phyloP scores from a whole-genome alignment of 2,113 vertebrate genomes.

The Macrotus californicus region DNA sequence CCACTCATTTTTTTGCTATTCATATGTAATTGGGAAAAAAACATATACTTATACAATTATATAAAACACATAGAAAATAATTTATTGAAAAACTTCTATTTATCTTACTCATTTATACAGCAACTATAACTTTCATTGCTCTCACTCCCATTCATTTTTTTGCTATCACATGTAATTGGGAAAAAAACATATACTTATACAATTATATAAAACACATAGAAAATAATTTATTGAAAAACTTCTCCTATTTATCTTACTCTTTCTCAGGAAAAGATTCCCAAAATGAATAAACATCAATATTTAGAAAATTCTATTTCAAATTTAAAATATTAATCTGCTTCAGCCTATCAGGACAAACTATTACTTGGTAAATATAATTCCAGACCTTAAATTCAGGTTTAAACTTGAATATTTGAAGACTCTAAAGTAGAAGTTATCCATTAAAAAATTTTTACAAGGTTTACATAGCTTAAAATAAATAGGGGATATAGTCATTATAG shows the following conservation, averaged over 20 bases:
- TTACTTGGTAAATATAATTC: conserved; percentile 19
- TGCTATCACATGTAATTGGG: no score
- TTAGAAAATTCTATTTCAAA: conserved; percentile 3
- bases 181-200: no score
- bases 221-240: conserved; percentile 18
- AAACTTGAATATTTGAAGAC: conserved; percentile 30
- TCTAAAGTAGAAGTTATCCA: not conserved
- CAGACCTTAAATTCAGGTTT: conserved; percentile 21
- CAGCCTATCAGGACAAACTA: not conserved
- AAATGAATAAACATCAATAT: not conserved
- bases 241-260: not conserved
- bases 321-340: not conserved
- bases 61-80: conserved; percentile 13
- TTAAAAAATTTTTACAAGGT: not conserved
- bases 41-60: not conserved
- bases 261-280: not conserved
- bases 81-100: conserved; percentile 11
- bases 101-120: no score
- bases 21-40: not conserved
- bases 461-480: conserved; percentile 35
- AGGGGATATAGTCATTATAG: not conserved
- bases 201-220: no score
- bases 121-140: no score
- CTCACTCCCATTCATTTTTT: no score
- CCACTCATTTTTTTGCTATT: not conserved